phyloP scores from a whole-genome alignment of 2,797 vertebrate species.

The Schizothorax lantsangensis region DNA sequence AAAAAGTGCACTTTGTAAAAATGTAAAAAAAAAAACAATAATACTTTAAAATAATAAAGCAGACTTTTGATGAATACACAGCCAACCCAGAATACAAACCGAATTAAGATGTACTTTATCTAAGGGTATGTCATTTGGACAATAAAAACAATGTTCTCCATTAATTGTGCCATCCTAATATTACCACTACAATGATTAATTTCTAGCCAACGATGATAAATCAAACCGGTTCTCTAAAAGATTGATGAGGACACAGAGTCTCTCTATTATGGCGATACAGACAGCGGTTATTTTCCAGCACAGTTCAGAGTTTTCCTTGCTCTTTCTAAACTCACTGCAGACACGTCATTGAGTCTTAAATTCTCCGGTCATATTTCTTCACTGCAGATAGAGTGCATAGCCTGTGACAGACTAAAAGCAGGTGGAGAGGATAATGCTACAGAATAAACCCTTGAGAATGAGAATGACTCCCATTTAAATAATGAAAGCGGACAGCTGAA shows the following conservation, averaged over 20 bases:
- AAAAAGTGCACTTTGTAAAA: neutral
- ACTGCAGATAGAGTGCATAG: neutral
- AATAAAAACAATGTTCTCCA: neutral
- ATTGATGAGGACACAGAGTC: neutral
- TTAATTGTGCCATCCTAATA: neutral
- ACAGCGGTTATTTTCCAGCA: neutral
- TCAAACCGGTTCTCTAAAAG: neutral
- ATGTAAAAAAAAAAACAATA: too few species aligned
- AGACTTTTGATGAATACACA: neutral
- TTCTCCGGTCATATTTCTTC: neutral
- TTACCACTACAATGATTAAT: neutral
- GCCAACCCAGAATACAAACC: neutral
- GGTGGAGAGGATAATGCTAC: conserved; percentile 9
- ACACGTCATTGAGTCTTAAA: neutral
- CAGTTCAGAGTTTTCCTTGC: neutral
- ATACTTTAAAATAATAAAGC: neutral
- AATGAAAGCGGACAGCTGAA: conserved; percentile 37
- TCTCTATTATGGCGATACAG: neutral
- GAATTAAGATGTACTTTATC: neutral
- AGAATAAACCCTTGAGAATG: conserved; percentile 9
- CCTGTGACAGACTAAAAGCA: conserved; percentile 10
- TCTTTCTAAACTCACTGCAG: neutral
- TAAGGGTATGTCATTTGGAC: neutral
- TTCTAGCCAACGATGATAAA: neutral
- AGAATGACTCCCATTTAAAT: conserved; percentile 8